Evolutionary conservation across 2,797 vertebrate genomes (phyloP).

Genomic region (Sebastes hubbsi): DNA sequence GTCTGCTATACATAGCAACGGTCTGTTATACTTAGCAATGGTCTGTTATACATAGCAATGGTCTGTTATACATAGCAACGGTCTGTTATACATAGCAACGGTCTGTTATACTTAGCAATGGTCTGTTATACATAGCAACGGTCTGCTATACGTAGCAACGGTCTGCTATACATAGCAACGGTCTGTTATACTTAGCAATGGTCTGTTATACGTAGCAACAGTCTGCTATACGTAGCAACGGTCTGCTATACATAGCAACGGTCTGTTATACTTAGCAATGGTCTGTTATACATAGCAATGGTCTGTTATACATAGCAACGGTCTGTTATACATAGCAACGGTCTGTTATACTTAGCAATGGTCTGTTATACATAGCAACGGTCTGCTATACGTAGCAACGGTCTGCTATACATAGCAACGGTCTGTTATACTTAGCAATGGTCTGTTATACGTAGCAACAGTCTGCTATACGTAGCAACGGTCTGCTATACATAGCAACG

Average conservation of each 20-base stretch:
- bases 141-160: rapidly evolving
- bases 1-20: no score
- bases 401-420: rapidly evolving
- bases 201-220: rapidly evolving
- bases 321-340: rapidly evolving
- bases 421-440: rapidly evolving
- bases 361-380: no score
- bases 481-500: rapidly evolving
- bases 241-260: no score
- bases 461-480: rapidly evolving
- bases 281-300: rapidly evolving
- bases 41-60: rapidly evolving
- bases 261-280: rapidly evolving
- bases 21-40: no score
- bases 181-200: rapidly evolving
- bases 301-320: rapidly evolving
- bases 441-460: rapidly evolving
- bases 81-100: no score
- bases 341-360: rapidly evolving
- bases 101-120: rapidly evolving
- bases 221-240: no score
- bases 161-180: rapidly evolving
- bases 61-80: no score
- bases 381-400: rapidly evolving
- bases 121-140: rapidly evolving